Percentiles rank a stretch among this genome's conserved stretches.
These are phyloP conservation scores for Xenops minutus DNA, from an alignment of 2,797 vertebrate species.

Conservation along the genomic window DNA sequence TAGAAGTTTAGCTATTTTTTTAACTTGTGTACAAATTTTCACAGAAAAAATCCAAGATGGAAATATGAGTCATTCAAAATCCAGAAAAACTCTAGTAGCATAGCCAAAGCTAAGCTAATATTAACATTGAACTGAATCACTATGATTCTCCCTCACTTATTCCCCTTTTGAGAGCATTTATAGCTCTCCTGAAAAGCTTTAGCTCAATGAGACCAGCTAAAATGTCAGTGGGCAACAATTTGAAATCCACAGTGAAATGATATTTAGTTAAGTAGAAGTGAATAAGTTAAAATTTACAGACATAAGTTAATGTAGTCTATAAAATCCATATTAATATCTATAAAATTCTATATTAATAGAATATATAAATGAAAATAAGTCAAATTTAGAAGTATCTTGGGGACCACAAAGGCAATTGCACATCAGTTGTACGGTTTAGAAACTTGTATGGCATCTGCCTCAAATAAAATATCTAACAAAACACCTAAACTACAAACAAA, in stretches of 20 bases:
- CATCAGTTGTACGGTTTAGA: not conserved
- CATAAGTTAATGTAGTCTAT: not conserved
- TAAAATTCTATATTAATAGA: not conserved
- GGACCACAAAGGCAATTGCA: not conserved
- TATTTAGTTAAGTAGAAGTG: not conserved
- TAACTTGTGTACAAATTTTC: not conserved
- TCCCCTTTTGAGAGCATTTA: not conserved
- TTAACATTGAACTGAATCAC: not conserved
- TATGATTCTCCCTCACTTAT: not conserved
- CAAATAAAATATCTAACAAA: not conserved
- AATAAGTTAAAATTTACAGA: not conserved
- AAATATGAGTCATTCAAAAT: not conserved
- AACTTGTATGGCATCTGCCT: not conserved
- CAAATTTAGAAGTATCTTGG: not conserved
- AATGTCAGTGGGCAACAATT: not conserved
- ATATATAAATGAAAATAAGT: not conserved
- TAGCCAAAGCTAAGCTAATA: not conserved
- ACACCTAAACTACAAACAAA: not conserved
- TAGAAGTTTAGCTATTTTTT: not conserved
- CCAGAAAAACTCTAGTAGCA: not conserved
- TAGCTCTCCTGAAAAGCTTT: not conserved
- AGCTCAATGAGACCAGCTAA: not conserved
- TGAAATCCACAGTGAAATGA: constrained; percentile 11
- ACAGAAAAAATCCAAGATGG: not conserved
- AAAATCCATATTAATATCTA: not conserved